Evolutionary conservation across 1,140 invertebrate species (phyloP).

Genomic region (Paraescarpia echinospica): DNA sequence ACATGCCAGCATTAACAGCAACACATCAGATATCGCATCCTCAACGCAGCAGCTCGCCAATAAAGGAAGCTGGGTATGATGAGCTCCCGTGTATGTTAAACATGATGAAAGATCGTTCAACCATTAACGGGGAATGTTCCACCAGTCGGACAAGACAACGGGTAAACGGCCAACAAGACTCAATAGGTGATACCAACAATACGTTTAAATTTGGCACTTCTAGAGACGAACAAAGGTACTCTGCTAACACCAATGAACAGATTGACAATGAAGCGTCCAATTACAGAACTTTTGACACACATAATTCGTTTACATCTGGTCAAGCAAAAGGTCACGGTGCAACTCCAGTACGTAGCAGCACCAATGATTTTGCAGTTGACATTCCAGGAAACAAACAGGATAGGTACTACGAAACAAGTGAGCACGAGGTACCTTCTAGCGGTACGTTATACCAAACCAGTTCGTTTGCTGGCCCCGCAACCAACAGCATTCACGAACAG

Average conservation of each 20-base stretch:
- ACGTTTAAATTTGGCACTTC: not conserved
- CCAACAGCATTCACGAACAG: not conserved
- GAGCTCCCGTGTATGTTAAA: not conserved
- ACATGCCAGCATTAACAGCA: not conserved
- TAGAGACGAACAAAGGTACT: not conserved
- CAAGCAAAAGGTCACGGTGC: not conserved
- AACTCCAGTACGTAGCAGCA: not conserved
- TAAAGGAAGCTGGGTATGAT: slow-evolving; percentile 16
- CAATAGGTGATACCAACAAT: not conserved
- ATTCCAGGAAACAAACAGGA: not conserved
- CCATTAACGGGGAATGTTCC: not conserved
- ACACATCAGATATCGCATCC: not conserved
- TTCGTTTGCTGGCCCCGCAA: not conserved
- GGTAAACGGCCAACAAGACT: not conserved
- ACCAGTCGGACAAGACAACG: not conserved
- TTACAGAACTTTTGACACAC: not conserved
- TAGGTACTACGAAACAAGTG: not conserved
- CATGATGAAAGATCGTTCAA: not conserved
- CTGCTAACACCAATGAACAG: not conserved
- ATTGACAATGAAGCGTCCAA: not conserved
- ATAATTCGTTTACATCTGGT: not conserved
- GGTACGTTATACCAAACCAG: not conserved
- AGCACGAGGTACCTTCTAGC: not conserved
- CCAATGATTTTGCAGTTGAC: not conserved
- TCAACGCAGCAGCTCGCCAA: not conserved